Base-by-base conservation (phyloP, 2,888 invertebrate species). In the Rhamphomyia laevipes region DNA sequence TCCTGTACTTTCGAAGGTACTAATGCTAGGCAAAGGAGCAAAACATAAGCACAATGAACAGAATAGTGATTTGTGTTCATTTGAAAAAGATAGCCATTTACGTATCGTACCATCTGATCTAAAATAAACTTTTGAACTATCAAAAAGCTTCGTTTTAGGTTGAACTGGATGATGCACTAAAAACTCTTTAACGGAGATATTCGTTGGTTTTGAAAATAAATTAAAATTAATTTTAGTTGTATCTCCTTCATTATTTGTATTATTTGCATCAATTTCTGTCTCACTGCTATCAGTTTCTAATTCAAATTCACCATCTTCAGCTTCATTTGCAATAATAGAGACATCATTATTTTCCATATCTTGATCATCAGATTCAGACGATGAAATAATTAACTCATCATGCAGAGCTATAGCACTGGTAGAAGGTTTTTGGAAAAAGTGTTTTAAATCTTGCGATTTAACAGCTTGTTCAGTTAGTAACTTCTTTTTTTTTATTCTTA, bases 301-400 rank as follows among this genome's bases (percentile, higher is more conserved):
- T 40, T 40, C 38, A 38, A 38, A n/a, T 38, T 38, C 38, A 38
- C 38, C 15, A 38, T 38, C 18, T 18, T 17, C 31, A 31, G 16
- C 31, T 43, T 31, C 31, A 30, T n/a, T 43, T 30, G 15, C 31
- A 31, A 31, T 31, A 43, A 43, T 43, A 43, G 43, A 43, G 17
- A 30, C 31, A 31, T 16, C 43, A n/a, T 23, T 23, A 43, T 43
- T 43, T 43, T 43, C 43, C 43, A 43, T 43, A 21, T 43, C 43
- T 43, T 30, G 31, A 43, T 43, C 43, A 31, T 43, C 43, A 43
- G 33, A 45, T 45, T 45, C 35, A 45, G 45, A 35, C 35, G 45
- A 45, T 45, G 35, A 45, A 11, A 45, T 45, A 45, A 17, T 45
- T 45, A 45, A 13, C 33, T 45, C 35, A 33, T 45, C 35, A 35